Evolutionary conservation across 2,888 invertebrate species (phyloP), one percentile per base, ranked within the genome.

Genomic region (Scaptomyza caliginosa): DNA sequence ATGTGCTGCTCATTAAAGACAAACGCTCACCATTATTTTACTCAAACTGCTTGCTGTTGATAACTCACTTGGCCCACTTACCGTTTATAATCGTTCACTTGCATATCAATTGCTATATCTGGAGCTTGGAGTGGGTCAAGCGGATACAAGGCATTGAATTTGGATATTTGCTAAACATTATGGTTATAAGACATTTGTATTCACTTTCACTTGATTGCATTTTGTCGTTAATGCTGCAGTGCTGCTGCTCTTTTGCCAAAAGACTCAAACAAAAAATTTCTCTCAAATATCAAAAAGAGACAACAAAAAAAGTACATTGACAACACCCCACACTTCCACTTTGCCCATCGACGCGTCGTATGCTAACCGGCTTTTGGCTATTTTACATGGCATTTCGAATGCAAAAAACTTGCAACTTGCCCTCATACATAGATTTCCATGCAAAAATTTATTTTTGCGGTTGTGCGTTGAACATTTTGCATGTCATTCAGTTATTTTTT

Each of bases 171-270:
- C 17, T 17, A 30, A 1, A 19, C 34, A 21, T 17, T n/a, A 58
- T 65, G 65, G 74, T 64, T 59, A 74, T n/a, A n/a, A n/a, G n/a
- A n/a, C n/a, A n/a, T n/a, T n/a, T n/a, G n/a, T n/a, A n/a, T n/a
- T n/a, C 67, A 83, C 83, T 82, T 83, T 82, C 71, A 56, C 71
- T 65, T 74, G 77, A 79, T 74, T 76, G 80, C 56, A 76, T 70
- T 67, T 63, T 48, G 39, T 57, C 48, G 55, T 46, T 36, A 24
- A 16, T 24, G 16, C 30, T n/a, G n/a, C n/a, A n/a, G 2, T 39
- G 23, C 55, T 43, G 26, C 30, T 50, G 39, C 30, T n/a, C n/a
- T 46, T 39, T 32, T 50, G 30, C 49, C 17, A 68, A 69, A 58
- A 40, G 19, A n/a, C 23, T 40, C n/a, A 10, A 51, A 50, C 69